Evolutionary conservation across 2,797 vertebrate genomes (phyloP), one percentile per base, ranked within the genome.

Genomic region (Cyprinella venusta): DNA sequence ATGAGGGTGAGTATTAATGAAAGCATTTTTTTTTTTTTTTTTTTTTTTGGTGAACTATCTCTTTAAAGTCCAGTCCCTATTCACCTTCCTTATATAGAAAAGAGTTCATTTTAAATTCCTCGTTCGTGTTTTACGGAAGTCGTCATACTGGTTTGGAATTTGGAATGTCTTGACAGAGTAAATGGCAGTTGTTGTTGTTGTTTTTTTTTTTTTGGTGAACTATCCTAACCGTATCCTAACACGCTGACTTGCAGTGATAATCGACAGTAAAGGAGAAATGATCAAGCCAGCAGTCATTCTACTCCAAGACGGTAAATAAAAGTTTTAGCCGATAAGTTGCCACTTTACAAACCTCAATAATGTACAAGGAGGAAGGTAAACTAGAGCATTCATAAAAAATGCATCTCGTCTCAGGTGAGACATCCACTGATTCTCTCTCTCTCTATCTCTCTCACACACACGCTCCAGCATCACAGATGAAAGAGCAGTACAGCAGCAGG

Each of bases 321-420:
- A 88, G 82, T 86, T 87, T 90, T 52, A 40, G 38, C 82, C 81
- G 87, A 89, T 83, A 89, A 86, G 84, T 69, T 80, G 68, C 74
- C 87, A 87, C 87, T 91, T 90, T 86, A 85, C 79, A 88, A 79
- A 30, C 81, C 70, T 93, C 83, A 91, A 91, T 90, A 91, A 92
- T 90, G 90, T 80, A 91, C 81, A 86, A 82, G 84, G 88, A 76
- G 64, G 65, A 82, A 33, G 65, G 70, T 89, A 84, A 90, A 91
- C 87, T 85, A 88, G 80, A 78, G 52, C 74, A 45, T 70, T 90
- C 79, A 92, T 92, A 8, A 92, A 93, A 93, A 79, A 91, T 88
- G 79, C 61, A 93, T 87, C 69, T 88, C 65, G 88, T 83, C 74
- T 85, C 70, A 50, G 81, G 61, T 81, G 59, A 70, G 24, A 50